These are phyloP conservation scores for Mantis religiosa DNA, from an alignment of 2,888 invertebrate species.

Conservation along the genomic window DNA sequence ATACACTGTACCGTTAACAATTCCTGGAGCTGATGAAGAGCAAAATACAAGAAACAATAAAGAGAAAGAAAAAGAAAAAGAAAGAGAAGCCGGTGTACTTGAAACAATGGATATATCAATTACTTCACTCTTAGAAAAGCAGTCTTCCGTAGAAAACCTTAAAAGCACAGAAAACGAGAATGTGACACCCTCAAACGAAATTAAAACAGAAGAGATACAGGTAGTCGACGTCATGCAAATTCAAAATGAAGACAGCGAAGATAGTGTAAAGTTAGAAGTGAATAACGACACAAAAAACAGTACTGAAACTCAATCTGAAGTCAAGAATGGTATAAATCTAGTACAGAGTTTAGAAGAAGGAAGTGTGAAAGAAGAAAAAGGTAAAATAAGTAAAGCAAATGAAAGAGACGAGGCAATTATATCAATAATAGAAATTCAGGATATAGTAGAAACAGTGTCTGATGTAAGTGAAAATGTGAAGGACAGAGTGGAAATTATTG, in stretches of 20 bases:
- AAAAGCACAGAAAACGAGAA: neutral
- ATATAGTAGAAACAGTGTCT: constrained; percentile 38
- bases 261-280: neutral
- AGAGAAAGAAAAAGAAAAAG: neutral
- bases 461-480: constrained; percentile 41
- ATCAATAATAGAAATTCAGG: constrained; percentile 3
- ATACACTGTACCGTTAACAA: neutral
- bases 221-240: neutral
- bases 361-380: neutral
- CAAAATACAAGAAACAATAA: neutral
- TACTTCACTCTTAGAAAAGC: neutral
- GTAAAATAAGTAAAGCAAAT: neutral
- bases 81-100: neutral
- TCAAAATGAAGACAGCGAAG: neutral
- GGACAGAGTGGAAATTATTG: constrained; percentile 43
- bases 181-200: neutral
- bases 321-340: neutral
- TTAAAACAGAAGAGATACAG: neutral
- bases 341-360: neutral
- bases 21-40: neutral
- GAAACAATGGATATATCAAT: neutral
- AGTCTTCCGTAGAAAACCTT: neutral
- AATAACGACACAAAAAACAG: neutral
- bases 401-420: constrained; percentile 18
- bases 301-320: neutral